Percentiles rank a stretch among this genome's conserved stretches.
Evolutionary conservation across 2,888 invertebrate species (phyloP).

Genomic region (Conchocele bisecta): DNA sequence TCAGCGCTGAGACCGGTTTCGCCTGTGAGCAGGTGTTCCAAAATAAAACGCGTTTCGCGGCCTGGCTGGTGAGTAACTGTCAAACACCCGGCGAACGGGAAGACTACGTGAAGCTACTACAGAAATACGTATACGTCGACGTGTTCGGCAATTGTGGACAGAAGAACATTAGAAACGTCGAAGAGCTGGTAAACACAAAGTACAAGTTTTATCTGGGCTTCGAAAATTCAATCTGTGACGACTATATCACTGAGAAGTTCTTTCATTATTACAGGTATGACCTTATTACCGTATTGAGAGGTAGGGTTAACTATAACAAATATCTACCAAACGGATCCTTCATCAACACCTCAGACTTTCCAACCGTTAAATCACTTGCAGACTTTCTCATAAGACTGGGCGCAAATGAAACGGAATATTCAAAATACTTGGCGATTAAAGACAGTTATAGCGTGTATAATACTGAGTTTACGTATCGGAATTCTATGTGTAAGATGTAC

Average conservation of each 20-base stretch:
- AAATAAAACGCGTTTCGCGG: conserved; percentile 28
- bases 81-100: conserved; percentile 40
- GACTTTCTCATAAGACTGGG: too few species aligned
- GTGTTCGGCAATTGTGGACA: conserved; percentile 47
- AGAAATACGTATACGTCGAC: conserved; percentile 40
- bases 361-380: too few species aligned
- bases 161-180: conserved; percentile 34
- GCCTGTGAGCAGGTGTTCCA: too few species aligned
- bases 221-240: conserved; percentile 56
- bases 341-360: too few species aligned
- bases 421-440: too few species aligned
- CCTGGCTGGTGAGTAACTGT: conserved; percentile 56
- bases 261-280: conserved; percentile 46
- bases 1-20: too few species aligned
- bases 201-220: conserved; percentile 62
- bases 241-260: conserved; percentile 58
- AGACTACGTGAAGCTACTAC: conserved; percentile 36
- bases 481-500: too few species aligned
- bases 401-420: too few species aligned
- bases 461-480: too few species aligned
- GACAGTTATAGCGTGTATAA: too few species aligned
- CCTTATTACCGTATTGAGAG: conserved; percentile 48
- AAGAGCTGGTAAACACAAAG: conserved; percentile 25
- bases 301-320: conserved; percentile 34
- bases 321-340: conserved; percentile 46